Percentiles rank a stretch among this genome's conserved stretches.
These are phyloP conservation scores for Mythimna albipuncta DNA, from an alignment of 2,888 invertebrate species.

Conservation along the genomic window DNA sequence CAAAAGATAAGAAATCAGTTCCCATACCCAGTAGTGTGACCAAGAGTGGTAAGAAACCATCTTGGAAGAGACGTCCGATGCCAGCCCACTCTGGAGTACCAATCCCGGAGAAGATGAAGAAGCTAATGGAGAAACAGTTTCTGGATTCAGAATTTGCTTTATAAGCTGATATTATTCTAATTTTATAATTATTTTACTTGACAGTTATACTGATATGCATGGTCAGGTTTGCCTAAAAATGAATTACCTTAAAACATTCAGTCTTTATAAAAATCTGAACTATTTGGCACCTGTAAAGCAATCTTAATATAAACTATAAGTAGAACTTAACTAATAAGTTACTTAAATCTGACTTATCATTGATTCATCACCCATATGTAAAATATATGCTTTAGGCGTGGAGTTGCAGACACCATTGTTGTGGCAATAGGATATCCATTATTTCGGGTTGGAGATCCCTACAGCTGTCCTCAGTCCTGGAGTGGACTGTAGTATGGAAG, in stretches of 20 bases:
- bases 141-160: conserved; percentile 71
- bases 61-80: conserved; percentile 80
- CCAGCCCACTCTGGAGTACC: conserved; percentile 87
- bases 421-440: no score
- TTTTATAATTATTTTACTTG: not conserved
- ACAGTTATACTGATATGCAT: not conserved
- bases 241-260: not conserved
- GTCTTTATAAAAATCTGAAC: not conserved
- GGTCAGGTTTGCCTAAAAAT: not conserved
- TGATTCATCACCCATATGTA: no score
- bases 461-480: no score
- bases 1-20: conserved; percentile 76
- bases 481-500: no score
- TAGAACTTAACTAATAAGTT: no score
- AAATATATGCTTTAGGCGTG: no score
- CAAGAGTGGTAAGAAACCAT: conserved; percentile 78
- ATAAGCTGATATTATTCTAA: conserved; percentile 35
- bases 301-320: no score
- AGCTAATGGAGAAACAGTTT: conserved; percentile 74
- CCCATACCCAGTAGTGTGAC: conserved; percentile 73
- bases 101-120: conserved; percentile 84
- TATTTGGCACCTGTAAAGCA: not conserved
- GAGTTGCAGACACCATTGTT: no score
- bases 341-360: no score
- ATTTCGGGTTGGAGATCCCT: no score